A percentile compares a stretch with the other conserved stretches of the same genome.
Conservation (phyloP, 2,888 invertebrate species). For the Galeopsomyia nigrocyanea region DNA sequence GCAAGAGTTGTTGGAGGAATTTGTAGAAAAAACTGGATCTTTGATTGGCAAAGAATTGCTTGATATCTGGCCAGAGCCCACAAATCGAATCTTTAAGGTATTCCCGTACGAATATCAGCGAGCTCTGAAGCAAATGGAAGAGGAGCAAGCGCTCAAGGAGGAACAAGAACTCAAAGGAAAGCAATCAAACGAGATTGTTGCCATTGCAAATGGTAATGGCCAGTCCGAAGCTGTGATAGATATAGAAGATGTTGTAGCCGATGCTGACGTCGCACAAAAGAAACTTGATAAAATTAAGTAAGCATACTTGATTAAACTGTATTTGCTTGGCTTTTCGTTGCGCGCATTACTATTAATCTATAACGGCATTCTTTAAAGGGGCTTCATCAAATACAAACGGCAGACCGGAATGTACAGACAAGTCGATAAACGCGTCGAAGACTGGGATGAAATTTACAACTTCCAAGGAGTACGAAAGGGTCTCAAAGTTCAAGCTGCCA, state of each 20-base stretch:
- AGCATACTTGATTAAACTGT: constrained; percentile 73
- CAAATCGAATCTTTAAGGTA: constrained; percentile 89
- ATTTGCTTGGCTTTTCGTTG: constrained; percentile 5
- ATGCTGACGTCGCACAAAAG: constrained; percentile 82
- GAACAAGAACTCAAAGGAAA: background rate
- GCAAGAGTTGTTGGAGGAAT: constrained; percentile 84
- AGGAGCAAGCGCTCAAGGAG: constrained; percentile 61
- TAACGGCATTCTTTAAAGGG: constrained; percentile 72
- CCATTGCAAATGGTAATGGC: constrained; percentile 66
- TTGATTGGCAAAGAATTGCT: constrained; percentile 85
- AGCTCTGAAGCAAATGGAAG: constrained; percentile 81
- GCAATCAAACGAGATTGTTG: constrained; percentile 54
- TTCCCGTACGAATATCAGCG: constrained; percentile 98
- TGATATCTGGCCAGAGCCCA: constrained; percentile 82
- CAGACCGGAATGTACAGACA: constrained; percentile 89
- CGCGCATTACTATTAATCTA: background rate
- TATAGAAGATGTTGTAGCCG: constrained; percentile 90
- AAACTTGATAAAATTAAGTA: constrained; percentile 86
- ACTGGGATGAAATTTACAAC: constrained; percentile 98
- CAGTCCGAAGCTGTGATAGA: constrained; percentile 74
- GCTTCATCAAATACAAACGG: constrained; percentile 96
- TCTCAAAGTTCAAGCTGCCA: constrained; percentile 90
- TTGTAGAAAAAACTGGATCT: constrained; percentile 89
- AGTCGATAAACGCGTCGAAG: constrained; percentile 86
- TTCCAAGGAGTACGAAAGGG: constrained; percentile 88